These are phyloP conservation scores for Melanchra persicariae DNA, from an alignment of 2,888 invertebrate genomes.

Conservation along the genomic window DNA sequence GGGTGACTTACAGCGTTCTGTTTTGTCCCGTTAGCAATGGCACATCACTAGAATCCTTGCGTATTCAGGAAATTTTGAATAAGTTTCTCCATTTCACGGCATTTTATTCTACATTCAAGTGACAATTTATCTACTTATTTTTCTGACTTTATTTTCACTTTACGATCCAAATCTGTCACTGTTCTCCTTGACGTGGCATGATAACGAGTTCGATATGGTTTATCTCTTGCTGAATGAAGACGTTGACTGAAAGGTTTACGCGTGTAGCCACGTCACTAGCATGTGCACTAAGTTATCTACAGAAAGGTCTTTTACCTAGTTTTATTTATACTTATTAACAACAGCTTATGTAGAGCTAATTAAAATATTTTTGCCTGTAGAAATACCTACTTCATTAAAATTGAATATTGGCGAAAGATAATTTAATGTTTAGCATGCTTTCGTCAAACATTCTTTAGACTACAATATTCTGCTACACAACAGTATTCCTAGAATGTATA, in stretches of 20 bases:
- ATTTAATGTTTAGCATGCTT: not conserved
- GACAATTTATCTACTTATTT: not conserved
- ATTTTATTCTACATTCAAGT: not conserved
- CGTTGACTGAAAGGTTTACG: slow-evolving; percentile 49
- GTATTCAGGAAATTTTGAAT: not conserved
- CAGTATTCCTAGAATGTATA: not conserved
- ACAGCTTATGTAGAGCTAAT: not conserved
- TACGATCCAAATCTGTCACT: slow-evolving; percentile 23
- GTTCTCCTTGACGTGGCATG: slow-evolving; percentile 8
- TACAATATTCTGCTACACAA: not conserved
- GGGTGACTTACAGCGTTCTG: not conserved
- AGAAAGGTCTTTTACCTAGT: slow-evolving; percentile 4
- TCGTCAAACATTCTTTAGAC: not conserved
- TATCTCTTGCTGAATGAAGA: slow-evolving; percentile 43
- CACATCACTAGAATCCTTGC: not conserved
- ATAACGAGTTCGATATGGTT: slow-evolving; percentile 40
- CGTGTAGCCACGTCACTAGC: slow-evolving; percentile 16
- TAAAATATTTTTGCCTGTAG: not conserved
- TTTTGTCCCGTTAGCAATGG: not conserved
- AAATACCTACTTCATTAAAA: not conserved
- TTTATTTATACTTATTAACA: slow-evolving; percentile 8
- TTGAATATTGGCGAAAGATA: not conserved
- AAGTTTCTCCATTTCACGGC: not conserved
- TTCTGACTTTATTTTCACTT: not conserved
- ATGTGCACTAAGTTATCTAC: slow-evolving; percentile 24